Base-by-base conservation (phyloP, 2,113 vertebrate species). In the Atlantisia rogersi region DNA sequence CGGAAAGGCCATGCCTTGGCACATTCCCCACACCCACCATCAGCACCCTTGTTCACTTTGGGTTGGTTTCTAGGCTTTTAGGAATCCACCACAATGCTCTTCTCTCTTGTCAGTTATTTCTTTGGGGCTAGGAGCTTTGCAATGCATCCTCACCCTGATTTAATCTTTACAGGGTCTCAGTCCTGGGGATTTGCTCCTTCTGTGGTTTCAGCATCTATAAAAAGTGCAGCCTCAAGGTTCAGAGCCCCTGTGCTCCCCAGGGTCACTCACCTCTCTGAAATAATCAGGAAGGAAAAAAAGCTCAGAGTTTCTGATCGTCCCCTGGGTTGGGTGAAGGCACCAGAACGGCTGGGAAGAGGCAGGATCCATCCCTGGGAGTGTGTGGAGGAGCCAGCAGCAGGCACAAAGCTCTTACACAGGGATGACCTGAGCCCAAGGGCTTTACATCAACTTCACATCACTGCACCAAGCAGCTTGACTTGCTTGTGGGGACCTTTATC, bases 301-400 rank as follows among this genome's bases (percentile, higher is more conserved):
- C 44, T 26, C 24, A 15, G 21, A 62, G 13, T 4, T 1, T 8
- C 0, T 1, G 5, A 20, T 31, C 29, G 31, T 29, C 4, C n/a
- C 6, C 14, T 18, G 31, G 1, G 0, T 12, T 6, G 39, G 32
- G 9, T 0, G 3, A 55, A 75, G 70, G 26, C 60, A 52, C 26
- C 17, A 1, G 17, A 69, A 6, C 4, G 1, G 12, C 39, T 9
- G 16, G 28, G 32, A 59, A 80, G 60, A 44, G 21, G 19, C 40
- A 53, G 37, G 44, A 63, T 82, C 68, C 3, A 2, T 20, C 40
- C 29, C 64, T 50, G 24, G 14, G 55, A 8, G n/a, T 0, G 2
- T 32, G 12, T 31, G 50, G 31, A 76, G 70, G n/a, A 55, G 65
- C 11, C 58, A 6, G 16, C 3, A n/a, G 20, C 50, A 44, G 35